These are phyloP conservation scores for Cosmia pyralina DNA, from an alignment of 2,888 invertebrate species.

Conservation along the genomic window DNA sequence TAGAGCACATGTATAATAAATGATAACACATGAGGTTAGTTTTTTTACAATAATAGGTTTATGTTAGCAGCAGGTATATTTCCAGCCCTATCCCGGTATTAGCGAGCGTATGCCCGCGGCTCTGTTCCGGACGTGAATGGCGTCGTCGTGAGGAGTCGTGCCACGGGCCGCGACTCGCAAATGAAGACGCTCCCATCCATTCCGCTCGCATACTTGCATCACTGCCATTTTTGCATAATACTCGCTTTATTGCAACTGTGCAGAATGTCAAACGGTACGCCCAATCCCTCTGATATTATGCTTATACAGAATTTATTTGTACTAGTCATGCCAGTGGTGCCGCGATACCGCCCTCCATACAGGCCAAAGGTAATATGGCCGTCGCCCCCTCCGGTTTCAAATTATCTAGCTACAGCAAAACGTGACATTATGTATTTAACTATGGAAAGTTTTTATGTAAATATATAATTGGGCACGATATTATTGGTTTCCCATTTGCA, in stretches of 20 bases:
- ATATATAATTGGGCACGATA: constrained; percentile 36
- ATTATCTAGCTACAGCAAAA: constrained; percentile 31
- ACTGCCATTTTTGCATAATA: constrained; percentile 83
- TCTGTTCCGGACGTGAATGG: constrained; percentile 76
- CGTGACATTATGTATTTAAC: constrained; percentile 18
- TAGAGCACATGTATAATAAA: neutral
- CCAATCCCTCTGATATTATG: constrained; percentile 71
- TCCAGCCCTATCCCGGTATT: constrained; percentile 54
- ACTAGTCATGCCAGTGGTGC: constrained; percentile 48
- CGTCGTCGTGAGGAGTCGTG: constrained; percentile 71
- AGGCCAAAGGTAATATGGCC: constrained; percentile 33
- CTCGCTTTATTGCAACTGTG: constrained; percentile 78
- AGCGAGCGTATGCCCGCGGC: constrained; percentile 69
- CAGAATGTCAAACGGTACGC: constrained; percentile 84
- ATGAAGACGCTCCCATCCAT: constrained; percentile 76
- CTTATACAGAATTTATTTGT: constrained; percentile 59
- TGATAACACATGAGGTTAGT: neutral
- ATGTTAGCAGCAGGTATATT: constrained; percentile 19
- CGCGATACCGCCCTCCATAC: constrained; percentile 49
- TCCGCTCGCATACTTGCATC: constrained; percentile 76
- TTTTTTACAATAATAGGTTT: constrained; percentile 19
- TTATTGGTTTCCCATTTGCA: constrained; percentile 52
- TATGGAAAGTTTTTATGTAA: constrained; percentile 35
- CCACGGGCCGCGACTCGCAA: constrained; percentile 60
- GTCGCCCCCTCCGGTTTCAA: constrained; percentile 11